Percentiles rank a stretch among this genome's conserved stretches.
Conservation (phyloP, 2,113 vertebrate genomes). For the Oryzias celebensis region DNA sequence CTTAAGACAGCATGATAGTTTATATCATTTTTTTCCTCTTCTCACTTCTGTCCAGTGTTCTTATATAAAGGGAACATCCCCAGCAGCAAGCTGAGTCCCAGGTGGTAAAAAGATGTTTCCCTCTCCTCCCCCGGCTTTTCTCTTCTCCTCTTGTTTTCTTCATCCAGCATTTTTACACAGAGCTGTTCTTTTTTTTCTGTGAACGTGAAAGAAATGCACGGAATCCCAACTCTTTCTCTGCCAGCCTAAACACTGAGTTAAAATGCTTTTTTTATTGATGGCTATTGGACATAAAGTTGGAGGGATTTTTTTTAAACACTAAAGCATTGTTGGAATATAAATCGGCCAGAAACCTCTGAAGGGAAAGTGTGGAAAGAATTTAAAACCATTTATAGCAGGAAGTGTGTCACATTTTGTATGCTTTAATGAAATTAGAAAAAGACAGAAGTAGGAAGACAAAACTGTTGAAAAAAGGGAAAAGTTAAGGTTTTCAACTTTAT, state of each 20-base stretch:
- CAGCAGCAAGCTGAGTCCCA: constrained; percentile 50
- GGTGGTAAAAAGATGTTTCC: constrained; percentile 70
- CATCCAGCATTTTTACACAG: constrained; percentile 8
- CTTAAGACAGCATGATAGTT: constrained; percentile 20
- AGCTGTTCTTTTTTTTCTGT: not conserved
- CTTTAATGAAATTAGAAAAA: no score
- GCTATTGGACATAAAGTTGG: constrained; percentile 21
- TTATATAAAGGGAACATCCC: constrained; percentile 65
- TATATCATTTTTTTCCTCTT: constrained; percentile 25
- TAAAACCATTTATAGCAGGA: no score
- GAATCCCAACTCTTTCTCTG: constrained; percentile 32
- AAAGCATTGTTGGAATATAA: constrained; percentile 39
- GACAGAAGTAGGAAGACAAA: no score
- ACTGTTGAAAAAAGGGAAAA: no score
- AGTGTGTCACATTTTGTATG: no score
- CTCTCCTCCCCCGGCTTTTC: constrained; percentile 8
- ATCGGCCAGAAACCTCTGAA: constrained; percentile 16
- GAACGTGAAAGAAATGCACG: constrained; percentile 22
- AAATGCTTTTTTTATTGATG: constrained; percentile 13
- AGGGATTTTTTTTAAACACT: constrained; percentile 29
- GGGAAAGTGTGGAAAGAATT: constrained; percentile 11
- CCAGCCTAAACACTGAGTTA: constrained; percentile 18
- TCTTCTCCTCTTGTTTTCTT: constrained; percentile 2
- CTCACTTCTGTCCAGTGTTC: constrained; percentile 32
- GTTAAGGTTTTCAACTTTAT: no score